Evolutionary conservation across 1,140 invertebrate species (phyloP).

Genomic region (Drosophila orosa): DNA sequence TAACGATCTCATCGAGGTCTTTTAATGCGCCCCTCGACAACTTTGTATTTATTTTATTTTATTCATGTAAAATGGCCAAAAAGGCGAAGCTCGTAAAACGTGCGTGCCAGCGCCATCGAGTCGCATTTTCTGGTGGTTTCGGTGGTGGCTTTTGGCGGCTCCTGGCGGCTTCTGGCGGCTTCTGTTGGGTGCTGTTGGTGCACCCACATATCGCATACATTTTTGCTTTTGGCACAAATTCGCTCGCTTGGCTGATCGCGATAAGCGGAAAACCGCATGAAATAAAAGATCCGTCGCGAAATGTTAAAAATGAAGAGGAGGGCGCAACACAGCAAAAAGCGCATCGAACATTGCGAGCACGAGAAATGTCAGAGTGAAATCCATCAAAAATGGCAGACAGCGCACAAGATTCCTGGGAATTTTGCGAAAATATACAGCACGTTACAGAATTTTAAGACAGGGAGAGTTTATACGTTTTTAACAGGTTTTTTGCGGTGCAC

Average conservation of each 20-base stretch:
- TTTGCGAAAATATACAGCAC: conserved; percentile 19
- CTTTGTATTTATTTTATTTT: conserved; percentile 63
- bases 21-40: conserved; percentile 63
- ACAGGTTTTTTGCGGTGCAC: background rate
- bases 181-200: conserved; percentile 33
- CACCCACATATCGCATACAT: conserved; percentile 68
- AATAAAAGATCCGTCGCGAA: conserved; percentile 37
- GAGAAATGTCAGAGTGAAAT: conserved; percentile 52
- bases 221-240: conserved; percentile 72
- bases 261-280: conserved; percentile 62
- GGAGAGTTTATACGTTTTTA: conserved; percentile 3
- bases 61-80: conserved; percentile 43
- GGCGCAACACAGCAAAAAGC: conserved; percentile 5
- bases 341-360: conserved; percentile 36
- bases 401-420: conserved; percentile 52
- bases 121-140: conserved; percentile 25
- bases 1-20: conserved; percentile 68
- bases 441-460: conserved; percentile 9
- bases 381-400: conserved; percentile 49
- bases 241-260: conserved; percentile 53
- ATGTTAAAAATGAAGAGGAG: conserved; percentile 28
- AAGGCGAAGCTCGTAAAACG: conserved; percentile 49
- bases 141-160: conserved; percentile 15
- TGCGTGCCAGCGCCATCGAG: conserved; percentile 47
- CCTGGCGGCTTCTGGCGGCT: conserved; percentile 13